These are phyloP conservation scores for Eulithis testata DNA, from an alignment of 2,888 invertebrate species.

Conservation along the genomic window DNA sequence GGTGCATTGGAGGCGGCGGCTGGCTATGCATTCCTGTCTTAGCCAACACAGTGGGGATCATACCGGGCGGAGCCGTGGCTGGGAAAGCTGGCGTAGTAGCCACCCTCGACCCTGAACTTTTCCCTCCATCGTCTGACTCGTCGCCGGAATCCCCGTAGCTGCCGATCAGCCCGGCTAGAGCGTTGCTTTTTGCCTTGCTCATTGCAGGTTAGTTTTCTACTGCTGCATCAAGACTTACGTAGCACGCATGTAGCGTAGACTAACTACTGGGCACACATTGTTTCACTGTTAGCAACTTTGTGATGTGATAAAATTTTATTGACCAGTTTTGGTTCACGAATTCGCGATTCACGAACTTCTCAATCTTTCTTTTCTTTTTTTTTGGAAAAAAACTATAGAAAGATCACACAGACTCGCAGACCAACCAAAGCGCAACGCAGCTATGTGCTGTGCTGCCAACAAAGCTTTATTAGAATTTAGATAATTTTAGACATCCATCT, in stretches of 20 bases:
- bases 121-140: constrained; percentile 61
- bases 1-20: constrained; percentile 21
- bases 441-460: too few species aligned
- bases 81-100: constrained; percentile 1
- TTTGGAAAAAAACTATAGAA: too few species aligned
- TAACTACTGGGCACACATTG: not conserved
- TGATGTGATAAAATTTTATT: not conserved
- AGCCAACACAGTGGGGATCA: constrained; percentile 27
- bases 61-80: constrained; percentile 26
- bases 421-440: too few species aligned
- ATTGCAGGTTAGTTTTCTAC: constrained; percentile 47
- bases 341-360: too few species aligned
- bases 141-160: constrained; percentile 77
- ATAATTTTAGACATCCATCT: too few species aligned
- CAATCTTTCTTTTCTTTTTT: too few species aligned
- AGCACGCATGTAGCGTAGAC: too few species aligned
- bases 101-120: constrained; percentile 12
- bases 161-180: constrained; percentile 68
- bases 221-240: constrained; percentile 8
- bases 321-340: not conserved
- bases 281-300: not conserved
- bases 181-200: constrained; percentile 68
- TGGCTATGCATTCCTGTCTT: constrained; percentile 28
- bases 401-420: too few species aligned
- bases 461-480: too few species aligned